Evolutionary conservation across 2,888 invertebrate species (phyloP), one percentile per base, ranked within the genome.

Genomic region (Graphium colonna): DNA sequence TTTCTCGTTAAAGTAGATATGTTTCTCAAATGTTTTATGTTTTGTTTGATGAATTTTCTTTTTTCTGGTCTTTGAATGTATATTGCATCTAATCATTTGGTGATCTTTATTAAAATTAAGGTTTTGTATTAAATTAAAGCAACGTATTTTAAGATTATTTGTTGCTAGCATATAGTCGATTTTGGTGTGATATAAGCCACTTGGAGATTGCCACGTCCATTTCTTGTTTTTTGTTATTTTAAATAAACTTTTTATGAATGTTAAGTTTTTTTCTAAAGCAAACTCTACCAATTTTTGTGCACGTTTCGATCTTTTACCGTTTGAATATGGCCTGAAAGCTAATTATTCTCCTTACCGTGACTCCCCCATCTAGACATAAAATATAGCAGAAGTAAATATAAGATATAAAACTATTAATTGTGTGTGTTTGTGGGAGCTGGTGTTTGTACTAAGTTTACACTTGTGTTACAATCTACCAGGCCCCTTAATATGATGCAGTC

Each of bases 81-180:
- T 43, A 21, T 26, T 18, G 10, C 18, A 18, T n/a, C 43, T 9
- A 7, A 43, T 43, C 21, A 43, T 18, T 43, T 21, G 16, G 13
- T 43, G 43, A 26, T 43, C 43, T 10, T 17, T 43, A 18, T 43
- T 43, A 13, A 43, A 43, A 13, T 43, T 43, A 13, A 43, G 21
- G n/a, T 45, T 45, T 15, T 12, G 26, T 12, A 43, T 43, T 8
- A 43, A 5, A 13, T 43, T 13, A 10, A 43, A 43, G 3, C 9
- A 4, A 2, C 3, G 10, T 16, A 43, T 26, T 8, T 43, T 10
- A 1, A 7, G 3, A 5, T 10, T 9, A 10, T 43, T 3, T 18
- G 17, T 43, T 1, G 43, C 5, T 1, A 18, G 10, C 3, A 43
- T 18, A 13, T 4, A 43, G 21, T 31, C 31, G 45, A 45, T 45